Conservation (phyloP, 2,888 invertebrate species). For the Eumacrocentrus americanus region DNA sequence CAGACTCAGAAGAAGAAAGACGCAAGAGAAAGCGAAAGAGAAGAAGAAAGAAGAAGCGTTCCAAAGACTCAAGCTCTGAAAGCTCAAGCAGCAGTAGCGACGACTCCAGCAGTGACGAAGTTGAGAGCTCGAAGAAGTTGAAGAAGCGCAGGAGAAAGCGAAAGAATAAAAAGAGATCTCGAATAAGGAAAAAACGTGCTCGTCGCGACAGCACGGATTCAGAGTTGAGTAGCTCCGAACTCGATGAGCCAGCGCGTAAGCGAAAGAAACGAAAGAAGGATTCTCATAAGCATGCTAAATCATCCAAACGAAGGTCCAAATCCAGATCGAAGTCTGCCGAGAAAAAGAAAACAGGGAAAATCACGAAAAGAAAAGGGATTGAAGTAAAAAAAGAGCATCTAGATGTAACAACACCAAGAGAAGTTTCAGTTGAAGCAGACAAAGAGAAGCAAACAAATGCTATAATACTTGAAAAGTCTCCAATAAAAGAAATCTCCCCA, state of each 20-base stretch:
- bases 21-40: conserved; percentile 33
- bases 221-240: conserved; percentile 45
- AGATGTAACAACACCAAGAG: background rate
- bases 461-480: conserved; percentile 13
- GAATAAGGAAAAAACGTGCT: conserved; percentile 47
- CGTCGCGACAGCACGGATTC: conserved; percentile 45
- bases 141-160: conserved; percentile 46
- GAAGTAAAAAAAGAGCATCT: conserved; percentile 2
- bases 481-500: conserved; percentile 18
- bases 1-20: conserved; percentile 19
- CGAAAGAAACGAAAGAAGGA: conserved; percentile 10
- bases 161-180: conserved; percentile 47
- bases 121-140: conserved; percentile 38
- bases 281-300: conserved; percentile 20
- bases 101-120: conserved; percentile 48
- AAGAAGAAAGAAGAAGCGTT: conserved; percentile 39
- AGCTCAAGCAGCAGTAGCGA: conserved; percentile 47
- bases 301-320: conserved; percentile 15
- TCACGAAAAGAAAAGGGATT: background rate
- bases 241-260: conserved; percentile 6
- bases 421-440: background rate
- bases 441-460: background rate
- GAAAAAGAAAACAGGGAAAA: conserved; percentile 4
- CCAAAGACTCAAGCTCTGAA: conserved; percentile 29
- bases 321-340: conserved; percentile 4